Conservation (phyloP, 2,113 vertebrate genomes). For the Lepidothrix coronata region DNA sequence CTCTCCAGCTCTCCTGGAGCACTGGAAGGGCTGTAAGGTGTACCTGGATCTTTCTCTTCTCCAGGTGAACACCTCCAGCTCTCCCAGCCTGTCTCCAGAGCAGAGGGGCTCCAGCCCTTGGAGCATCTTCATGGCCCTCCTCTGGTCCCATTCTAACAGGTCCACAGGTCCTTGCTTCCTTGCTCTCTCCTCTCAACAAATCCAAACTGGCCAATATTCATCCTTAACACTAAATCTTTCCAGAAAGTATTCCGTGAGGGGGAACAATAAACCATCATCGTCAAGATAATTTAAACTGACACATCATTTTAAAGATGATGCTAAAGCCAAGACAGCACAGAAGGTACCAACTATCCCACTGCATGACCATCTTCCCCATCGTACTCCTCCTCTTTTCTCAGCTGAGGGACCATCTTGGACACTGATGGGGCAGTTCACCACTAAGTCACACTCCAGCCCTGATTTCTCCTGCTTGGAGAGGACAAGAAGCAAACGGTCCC, state of each 20-base stretch:
- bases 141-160: not conserved
- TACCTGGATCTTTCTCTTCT: not conserved
- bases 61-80: not conserved
- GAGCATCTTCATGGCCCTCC: not conserved
- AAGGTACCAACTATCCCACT: not conserved
- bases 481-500: not conserved
- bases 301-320: not conserved
- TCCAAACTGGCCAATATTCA: not conserved
- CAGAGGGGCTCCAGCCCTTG: not conserved
- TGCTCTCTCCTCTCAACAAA: not conserved
- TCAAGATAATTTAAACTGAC: not conserved
- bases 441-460: not conserved
- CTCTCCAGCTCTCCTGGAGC: not conserved
- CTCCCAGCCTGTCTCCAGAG: not conserved
- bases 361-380: not conserved
- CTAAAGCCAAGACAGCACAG: not conserved
- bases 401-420: not conserved
- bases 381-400: not conserved
- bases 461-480: not conserved
- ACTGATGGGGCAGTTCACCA: not conserved
- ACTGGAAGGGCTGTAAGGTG: rapidly evolving
- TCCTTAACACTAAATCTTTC: not conserved
- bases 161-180: not conserved
- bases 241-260: not conserved
- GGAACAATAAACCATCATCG: not conserved